Percentiles rank a stretch among this genome's conserved stretches.
Conservation (phyloP, 1,140 invertebrate species). For the Sycophila sp. region DNA sequence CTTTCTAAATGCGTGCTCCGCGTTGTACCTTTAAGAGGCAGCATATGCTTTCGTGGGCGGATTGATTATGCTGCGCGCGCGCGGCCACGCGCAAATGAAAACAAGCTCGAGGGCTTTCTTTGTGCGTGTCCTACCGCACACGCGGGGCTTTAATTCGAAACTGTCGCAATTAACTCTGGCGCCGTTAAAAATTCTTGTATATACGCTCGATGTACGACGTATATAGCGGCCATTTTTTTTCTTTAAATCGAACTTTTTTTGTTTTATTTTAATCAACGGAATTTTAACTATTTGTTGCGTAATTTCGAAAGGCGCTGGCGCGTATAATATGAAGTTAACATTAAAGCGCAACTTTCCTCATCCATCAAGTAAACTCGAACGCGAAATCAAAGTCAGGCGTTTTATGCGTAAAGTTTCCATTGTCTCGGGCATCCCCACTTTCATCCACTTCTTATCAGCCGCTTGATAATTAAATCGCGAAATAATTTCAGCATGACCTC, state of each 20-base stretch:
- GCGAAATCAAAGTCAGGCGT: neutral
- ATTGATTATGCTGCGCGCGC: slow-evolving; percentile 56
- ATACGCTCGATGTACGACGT: too few species aligned
- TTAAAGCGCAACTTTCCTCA: neutral
- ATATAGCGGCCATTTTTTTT: too few species aligned
- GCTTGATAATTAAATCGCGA: slow-evolving; percentile 35
- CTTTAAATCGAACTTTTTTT: too few species aligned
- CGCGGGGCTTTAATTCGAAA: too few species aligned
- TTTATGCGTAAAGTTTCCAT: slow-evolving; percentile 34
- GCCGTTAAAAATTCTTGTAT: too few species aligned
- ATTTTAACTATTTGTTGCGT: too few species aligned
- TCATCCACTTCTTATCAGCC: slow-evolving; percentile 22
- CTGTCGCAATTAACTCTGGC: too few species aligned
- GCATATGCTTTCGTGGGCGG: slow-evolving; percentile 60
- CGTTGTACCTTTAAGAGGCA: slow-evolving; percentile 50
- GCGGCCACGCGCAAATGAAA: slow-evolving; percentile 48
- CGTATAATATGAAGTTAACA: neutral
- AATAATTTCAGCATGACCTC: slow-evolving; percentile 30
- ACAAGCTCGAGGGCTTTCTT: slow-evolving; percentile 40
- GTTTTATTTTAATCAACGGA: too few species aligned
- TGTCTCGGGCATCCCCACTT: neutral
- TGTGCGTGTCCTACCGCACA: too few species aligned
- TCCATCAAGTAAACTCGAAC: neutral
- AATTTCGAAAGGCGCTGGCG: neutral
- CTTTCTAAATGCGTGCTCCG: slow-evolving; percentile 14